Base-by-base conservation (phyloP, 2,888 invertebrate species). In the Epistrophe eligans region DNA sequence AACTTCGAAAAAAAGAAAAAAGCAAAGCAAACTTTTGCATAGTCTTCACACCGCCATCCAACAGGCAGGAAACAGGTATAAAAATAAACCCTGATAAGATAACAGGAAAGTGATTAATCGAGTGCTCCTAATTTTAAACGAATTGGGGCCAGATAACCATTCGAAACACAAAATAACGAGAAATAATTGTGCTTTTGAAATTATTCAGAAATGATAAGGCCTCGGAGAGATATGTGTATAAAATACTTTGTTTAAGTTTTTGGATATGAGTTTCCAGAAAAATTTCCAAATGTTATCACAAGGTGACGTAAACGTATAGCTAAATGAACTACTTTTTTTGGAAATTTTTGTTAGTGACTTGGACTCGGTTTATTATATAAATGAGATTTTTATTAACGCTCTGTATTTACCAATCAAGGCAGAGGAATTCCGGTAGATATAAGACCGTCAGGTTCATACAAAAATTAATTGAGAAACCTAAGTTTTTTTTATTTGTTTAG, bases 91-190 rank as follows among this genome's bases (percentile, higher is more conserved):
- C 35, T 10, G 80, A 84, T 77, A 80, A 80, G 84, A 80, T 80
- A 76, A 79, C 43, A 19, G 9, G n/a, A 52, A 71, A 50, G 58
- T 66, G 40, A 67, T 48, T 60, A 60, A 60, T 32, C 48, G 66
- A 67, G 60, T 72, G 60, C 19, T 67, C 77, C 55, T 77, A 73
- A 67, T 67, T 67, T 77, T 40, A 19, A 48, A 40, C 48, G 55
- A 84, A 84, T 76, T 76, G 55, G 58, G 83, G 79, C 58, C 84
- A 84, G 79, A 80, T 73, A 84, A 77, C 52, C 19, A 32, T 55
- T 71, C 35, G 28, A 77, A 77, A 55, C 28, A 60, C 50, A 84
- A 74, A 74, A 52, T 45, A 84, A 64, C 64, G 2, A 48, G 17
- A 17, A 57, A 32, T 28, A 17, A 17, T 38, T 73, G 71, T 55